Percentiles rank a stretch among this genome's conserved stretches.
phyloP scores from a whole-genome alignment of 2,797 vertebrate genomes.

The Chloroceryle inda region DNA sequence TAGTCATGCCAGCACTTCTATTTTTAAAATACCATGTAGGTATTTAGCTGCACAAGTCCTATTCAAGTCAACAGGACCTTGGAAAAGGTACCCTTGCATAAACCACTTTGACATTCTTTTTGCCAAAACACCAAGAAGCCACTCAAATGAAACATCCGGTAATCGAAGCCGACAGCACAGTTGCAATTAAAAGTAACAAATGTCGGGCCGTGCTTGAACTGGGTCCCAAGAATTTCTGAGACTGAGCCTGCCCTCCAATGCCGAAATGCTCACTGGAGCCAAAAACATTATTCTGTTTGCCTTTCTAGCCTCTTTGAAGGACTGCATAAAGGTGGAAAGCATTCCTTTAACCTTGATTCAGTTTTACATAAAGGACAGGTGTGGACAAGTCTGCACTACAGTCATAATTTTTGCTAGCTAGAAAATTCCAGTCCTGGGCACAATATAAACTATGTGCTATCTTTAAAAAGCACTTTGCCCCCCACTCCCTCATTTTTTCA shows the following conservation, averaged over 20 bases:
- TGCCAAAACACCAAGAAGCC: slow-evolving; percentile 58
- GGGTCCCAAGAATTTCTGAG: slow-evolving; percentile 61
- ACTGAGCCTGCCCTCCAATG: slow-evolving; percentile 46
- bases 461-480: background rate
- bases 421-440: slow-evolving; percentile 34
- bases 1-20: slow-evolving; percentile 11
- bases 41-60: slow-evolving; percentile 57
- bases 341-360: slow-evolving; percentile 60
- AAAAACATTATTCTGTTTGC: slow-evolving; percentile 29
- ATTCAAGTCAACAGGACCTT: slow-evolving; percentile 49
- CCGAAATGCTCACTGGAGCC: slow-evolving; percentile 22
- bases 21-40: background rate
- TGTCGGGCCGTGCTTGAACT: slow-evolving; percentile 42
- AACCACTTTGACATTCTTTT: slow-evolving; percentile 51
- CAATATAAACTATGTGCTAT: background rate
- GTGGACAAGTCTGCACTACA: slow-evolving; percentile 49
- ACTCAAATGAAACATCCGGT: slow-evolving; percentile 63
- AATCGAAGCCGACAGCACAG: slow-evolving; percentile 42
- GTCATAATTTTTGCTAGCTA: slow-evolving; percentile 40
- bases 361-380: slow-evolving; percentile 38
- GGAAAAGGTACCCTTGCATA: slow-evolving; percentile 33
- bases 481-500: background rate
- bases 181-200: slow-evolving; percentile 60
- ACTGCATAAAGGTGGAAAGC: slow-evolving; percentile 12
- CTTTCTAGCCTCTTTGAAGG: slow-evolving; percentile 15